Evolutionary conservation across 2,797 vertebrate species (phyloP).

Genomic region (Hypotaenidia philippensis): DNA sequence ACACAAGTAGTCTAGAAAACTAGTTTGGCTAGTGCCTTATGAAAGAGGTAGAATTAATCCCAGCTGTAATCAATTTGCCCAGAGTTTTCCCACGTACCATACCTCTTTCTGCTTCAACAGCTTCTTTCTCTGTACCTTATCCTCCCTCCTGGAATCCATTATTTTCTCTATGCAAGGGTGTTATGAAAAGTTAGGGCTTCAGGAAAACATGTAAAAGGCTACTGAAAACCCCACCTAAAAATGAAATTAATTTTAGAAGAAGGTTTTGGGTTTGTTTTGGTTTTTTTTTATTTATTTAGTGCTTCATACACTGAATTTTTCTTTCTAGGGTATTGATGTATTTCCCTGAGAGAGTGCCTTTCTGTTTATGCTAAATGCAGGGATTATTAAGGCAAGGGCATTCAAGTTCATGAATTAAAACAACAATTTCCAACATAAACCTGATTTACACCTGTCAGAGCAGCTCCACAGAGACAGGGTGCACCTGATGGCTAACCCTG

Average conservation of each 20-base stretch:
- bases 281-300: too few species aligned
- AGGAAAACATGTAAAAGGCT: neutral
- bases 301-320: neutral
- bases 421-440: neutral
- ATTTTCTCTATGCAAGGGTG: neutral
- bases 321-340: neutral
- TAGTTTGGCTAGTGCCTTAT: neutral
- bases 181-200: neutral
- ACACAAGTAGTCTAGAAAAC: neutral
- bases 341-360: neutral
- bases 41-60: neutral
- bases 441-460: neutral
- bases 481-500: neutral
- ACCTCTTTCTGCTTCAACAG: neutral
- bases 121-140: neutral
- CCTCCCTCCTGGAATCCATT: neutral
- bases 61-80: neutral
- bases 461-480: neutral
- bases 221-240: neutral
- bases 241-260: neutral
- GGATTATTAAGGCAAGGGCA: neutral
- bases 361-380: neutral
- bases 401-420: neutral
- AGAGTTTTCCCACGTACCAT: neutral
- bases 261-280: neutral